Evolutionary conservation across 2,113 vertebrate genomes (phyloP).

Genomic region (Sialia sialis): DNA sequence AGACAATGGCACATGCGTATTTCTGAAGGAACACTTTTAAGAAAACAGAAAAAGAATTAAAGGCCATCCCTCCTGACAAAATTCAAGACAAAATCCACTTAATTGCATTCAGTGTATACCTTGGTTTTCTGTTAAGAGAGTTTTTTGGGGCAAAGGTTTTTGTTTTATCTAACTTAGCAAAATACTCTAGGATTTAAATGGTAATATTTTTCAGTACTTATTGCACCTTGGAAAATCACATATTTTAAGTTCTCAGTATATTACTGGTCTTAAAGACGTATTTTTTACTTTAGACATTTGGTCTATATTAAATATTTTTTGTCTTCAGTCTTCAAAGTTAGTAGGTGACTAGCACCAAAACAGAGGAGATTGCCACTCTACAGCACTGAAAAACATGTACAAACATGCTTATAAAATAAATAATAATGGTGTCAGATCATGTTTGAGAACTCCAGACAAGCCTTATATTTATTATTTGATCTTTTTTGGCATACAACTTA

Average conservation of each 20-base stretch:
- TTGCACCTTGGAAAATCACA: background rate
- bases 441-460: background rate
- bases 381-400: background rate
- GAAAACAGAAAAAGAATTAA: background rate
- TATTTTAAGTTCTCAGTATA: background rate
- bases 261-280: background rate
- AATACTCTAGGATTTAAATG: background rate
- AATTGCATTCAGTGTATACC: background rate
- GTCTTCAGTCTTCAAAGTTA: background rate
- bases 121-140: background rate
- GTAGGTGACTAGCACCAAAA: background rate
- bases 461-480: background rate
- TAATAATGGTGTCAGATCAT: background rate
- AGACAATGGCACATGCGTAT: background rate
- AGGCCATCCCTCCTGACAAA: background rate
- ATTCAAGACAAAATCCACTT: background rate
- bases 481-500: background rate
- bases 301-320: background rate
- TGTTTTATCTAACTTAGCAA: background rate
- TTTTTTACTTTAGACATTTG: background rate
- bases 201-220: background rate
- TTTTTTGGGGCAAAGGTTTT: background rate
- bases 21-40: background rate
- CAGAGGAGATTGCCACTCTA: background rate
- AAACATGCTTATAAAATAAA: background rate